Percentiles rank a stretch among this genome's conserved stretches.
Evolutionary conservation across 2,888 invertebrate genomes (phyloP).

Genomic region (Sialis fuliginosa): DNA sequence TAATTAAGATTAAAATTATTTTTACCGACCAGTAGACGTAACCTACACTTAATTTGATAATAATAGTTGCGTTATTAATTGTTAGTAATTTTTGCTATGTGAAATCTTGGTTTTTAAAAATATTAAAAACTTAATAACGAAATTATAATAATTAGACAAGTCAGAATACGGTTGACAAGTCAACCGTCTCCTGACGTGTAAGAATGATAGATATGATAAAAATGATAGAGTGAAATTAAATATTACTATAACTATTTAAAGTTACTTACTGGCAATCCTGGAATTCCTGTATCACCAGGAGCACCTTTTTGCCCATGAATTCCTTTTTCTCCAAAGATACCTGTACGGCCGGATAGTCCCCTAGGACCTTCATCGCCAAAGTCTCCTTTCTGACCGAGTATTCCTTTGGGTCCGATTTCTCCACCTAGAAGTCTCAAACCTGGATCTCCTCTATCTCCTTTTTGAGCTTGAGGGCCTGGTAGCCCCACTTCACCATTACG

Average conservation of each 20-base stretch:
- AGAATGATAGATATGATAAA: too few relatives aligned
- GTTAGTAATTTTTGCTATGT: too few relatives aligned
- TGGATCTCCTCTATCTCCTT: slow-evolving; percentile 35
- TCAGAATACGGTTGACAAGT: too few relatives aligned
- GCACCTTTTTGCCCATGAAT: slow-evolving; percentile 21
- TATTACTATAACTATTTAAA: too few relatives aligned
- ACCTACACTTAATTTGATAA: too few relatives aligned
- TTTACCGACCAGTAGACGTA: background rate
- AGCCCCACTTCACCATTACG: slow-evolving; percentile 16
- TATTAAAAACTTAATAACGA: too few relatives aligned
- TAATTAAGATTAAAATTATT: background rate
- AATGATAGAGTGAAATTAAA: too few relatives aligned
- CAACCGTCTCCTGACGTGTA: too few relatives aligned
- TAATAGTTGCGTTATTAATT: too few relatives aligned
- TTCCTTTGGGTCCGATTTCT: slow-evolving; percentile 24
- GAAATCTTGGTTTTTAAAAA: too few relatives aligned
- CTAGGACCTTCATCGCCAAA: slow-evolving; percentile 22
- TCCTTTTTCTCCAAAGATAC: slow-evolving; percentile 20
- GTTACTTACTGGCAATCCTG: slow-evolving; percentile 12
- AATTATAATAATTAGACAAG: too few relatives aligned
- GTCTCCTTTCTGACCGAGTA: slow-evolving; percentile 21
- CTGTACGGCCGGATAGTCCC: slow-evolving; percentile 21
- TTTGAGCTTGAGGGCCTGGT: slow-evolving; percentile 22
- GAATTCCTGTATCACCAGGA: slow-evolving; percentile 17
- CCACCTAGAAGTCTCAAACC: slow-evolving; percentile 35